Base-by-base conservation (phyloP, 23 tunicate genomes). In the Halocynthia roretzi region DNA sequence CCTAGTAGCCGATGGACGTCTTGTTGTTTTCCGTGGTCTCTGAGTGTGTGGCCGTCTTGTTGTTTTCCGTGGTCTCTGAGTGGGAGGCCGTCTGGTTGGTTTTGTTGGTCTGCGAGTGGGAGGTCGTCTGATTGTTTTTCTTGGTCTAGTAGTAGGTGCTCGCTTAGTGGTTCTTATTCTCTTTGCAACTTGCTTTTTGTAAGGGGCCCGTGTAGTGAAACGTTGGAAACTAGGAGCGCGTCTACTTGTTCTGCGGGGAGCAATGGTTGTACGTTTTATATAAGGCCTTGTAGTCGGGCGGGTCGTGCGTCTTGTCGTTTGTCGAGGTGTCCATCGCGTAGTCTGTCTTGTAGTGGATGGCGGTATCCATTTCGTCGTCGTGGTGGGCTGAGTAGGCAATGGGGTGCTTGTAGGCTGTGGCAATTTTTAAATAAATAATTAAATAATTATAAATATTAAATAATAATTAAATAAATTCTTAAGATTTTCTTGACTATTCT, bases 101-200 rank as follows among this genome's bases (percentile, higher is more conserved):
- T 70, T 76, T 50, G 78, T 79, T n/a, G 87, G 80, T 67, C 73
- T 48, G 48, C 7, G 66, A 7, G 80, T 68, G 20, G 84, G 55
- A 67, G 50, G 18, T 53, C 50, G 14, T 17, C 11, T 50, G 2
- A 22, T 69, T 55, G 18, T 56, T 11, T 40, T 40, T 22, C 78
- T 62, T 74, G 64, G 64, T 10, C 60, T 62, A 8, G 14, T 9
- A 48, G 78, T 74, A 10, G 78, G 9, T 74, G 15, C 10, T 8
- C 62, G 62, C 56, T 48, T 54, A 50, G 56, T 15, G 63, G 49
- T 53, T 21, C 49, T 10, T 31, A 31, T 31, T 31, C 44, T 31
- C 44, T 31, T 31, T 31, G 44, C 2, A 31, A 31, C 44, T 31
- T 31, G 44, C 44, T 31, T 31, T 31, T 31, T 31, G 44, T 31